Conservation (phyloP, 1,140 invertebrate species). For the Ceratina japonica region DNA sequence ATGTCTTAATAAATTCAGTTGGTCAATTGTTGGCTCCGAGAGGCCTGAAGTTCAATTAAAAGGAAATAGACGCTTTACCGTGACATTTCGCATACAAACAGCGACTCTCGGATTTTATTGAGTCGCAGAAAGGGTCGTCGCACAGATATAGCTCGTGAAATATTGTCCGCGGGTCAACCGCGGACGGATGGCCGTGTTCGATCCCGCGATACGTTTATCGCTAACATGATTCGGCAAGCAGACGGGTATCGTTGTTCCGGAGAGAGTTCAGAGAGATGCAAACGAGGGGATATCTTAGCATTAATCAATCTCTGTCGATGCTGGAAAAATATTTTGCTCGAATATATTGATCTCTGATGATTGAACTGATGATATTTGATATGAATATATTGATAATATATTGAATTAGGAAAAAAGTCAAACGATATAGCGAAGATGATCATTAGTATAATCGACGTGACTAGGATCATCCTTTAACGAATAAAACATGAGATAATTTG, state of each 20-base stretch:
- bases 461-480: not conserved
- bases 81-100: not conserved
- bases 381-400: no score
- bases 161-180: conserved; percentile 10
- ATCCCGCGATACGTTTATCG: not conserved
- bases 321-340: conserved; percentile 19
- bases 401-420: not conserved
- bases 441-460: not conserved
- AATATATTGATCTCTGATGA: not conserved
- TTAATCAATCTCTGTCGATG: conserved; percentile 2
- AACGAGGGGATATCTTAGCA: not conserved
- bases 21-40: not conserved
- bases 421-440: not conserved
- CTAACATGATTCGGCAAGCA: not conserved
- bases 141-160: conserved; percentile 10
- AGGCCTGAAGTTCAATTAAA: no score
- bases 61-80: not conserved
- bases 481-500: no score
- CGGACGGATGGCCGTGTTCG: conserved; percentile 6
- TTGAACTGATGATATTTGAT: no score
- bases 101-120: not conserved
- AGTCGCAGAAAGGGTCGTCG: conserved; percentile 1
- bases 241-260: not conserved
- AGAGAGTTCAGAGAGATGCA: not conserved
- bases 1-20: conserved; percentile 1